A percentile compares a stretch with the other conserved stretches of the same genome.
Conservation (phyloP, 2,888 invertebrate genomes). For the Siphlonurus alternatus region DNA sequence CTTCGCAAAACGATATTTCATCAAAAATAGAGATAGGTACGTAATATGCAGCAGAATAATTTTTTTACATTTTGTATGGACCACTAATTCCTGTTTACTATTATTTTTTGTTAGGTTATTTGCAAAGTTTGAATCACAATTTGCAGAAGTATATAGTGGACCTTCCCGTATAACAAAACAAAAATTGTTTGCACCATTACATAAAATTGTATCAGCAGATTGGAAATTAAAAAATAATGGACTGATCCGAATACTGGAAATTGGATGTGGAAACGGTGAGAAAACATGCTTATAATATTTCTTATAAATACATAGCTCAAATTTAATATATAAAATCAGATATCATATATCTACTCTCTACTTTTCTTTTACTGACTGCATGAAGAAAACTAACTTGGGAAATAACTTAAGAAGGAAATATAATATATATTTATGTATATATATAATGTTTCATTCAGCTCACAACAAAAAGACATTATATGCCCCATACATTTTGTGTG, state of each 20-base stretch:
- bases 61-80: neutral
- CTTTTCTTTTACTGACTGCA: too few relatives aligned
- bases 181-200: conserved; percentile 3
- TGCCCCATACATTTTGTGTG: too few relatives aligned
- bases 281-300: neutral
- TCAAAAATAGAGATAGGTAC: conserved; percentile 3
- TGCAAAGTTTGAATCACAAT: neutral
- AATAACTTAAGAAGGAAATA: too few relatives aligned
- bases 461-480: neutral
- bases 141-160: neutral
- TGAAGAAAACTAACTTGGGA: too few relatives aligned
- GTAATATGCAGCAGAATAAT: neutral
- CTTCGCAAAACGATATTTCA: neutral
- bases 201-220: conserved; percentile 1
- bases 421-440: too few relatives aligned
- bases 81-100: neutral
- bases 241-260: conserved; percentile 5
- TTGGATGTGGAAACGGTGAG: conserved; percentile 7
- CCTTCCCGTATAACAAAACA: neutral
- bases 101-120: neutral
- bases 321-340: too few relatives aligned
- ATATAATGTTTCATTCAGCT: neutral
- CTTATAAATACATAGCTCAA: neutral
- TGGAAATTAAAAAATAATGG: conserved; percentile 8
- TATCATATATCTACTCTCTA: too few relatives aligned